A percentile compares a stretch with the other conserved stretches of the same genome.
Evolutionary conservation across 2,797 vertebrate genomes (phyloP).

Genomic region (Tolypeutes matacus): DNA sequence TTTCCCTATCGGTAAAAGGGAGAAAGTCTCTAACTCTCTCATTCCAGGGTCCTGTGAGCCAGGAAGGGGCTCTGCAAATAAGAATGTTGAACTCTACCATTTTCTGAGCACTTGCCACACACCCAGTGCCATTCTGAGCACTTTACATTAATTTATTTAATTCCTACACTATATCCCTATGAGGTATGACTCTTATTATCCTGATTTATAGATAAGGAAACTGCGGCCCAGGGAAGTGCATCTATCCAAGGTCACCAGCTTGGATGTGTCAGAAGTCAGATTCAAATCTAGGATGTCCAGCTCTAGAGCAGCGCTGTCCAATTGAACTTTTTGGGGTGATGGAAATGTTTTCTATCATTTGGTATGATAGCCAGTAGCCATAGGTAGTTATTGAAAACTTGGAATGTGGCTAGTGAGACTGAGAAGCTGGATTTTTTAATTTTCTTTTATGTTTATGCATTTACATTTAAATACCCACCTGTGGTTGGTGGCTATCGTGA

Average conservation of each 20-base stretch:
- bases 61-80: neutral
- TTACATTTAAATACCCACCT: conserved; percentile 1
- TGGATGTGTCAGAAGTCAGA: neutral
- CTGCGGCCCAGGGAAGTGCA: neutral
- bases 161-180: neutral
- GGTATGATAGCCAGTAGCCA: neutral
- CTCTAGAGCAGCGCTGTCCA: neutral
- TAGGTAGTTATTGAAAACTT: neutral
- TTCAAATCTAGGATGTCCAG: neutral
- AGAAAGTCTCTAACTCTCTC: neutral
- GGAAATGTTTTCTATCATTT: neutral
- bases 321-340: neutral
- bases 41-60: neutral
- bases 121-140: neutral
- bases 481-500: neutral
- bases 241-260: neutral
- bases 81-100: neutral
- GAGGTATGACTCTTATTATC: conserved; percentile 12
- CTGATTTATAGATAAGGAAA: conserved; percentile 23
- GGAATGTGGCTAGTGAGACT: conserved; percentile 8
- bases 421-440: conserved; percentile 25
- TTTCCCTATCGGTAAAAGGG: neutral
- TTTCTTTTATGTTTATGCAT: conserved; percentile 10
- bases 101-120: neutral
- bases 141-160: conserved; percentile 32